phyloP scores from a whole-genome alignment of 2,113 vertebrate genomes.

The Sclerurus mexicanus region DNA sequence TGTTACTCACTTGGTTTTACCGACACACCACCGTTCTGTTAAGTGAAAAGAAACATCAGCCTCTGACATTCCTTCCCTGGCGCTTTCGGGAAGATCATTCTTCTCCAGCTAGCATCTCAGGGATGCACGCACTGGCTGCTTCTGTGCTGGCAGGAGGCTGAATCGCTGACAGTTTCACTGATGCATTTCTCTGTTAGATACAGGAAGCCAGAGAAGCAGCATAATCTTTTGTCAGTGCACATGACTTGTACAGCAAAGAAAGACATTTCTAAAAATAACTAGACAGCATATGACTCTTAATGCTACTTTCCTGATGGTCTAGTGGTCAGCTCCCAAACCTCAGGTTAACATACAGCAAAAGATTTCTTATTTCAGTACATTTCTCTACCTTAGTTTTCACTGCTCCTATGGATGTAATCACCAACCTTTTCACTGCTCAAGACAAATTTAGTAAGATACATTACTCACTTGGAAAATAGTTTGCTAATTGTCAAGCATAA shows the following conservation, averaged over 20 bases:
- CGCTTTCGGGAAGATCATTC: background rate
- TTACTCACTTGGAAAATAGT: background rate
- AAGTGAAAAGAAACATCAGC: background rate
- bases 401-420: background rate
- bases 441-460: background rate
- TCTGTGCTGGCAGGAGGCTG: conserved; percentile 13
- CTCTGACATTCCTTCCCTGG: background rate
- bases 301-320: background rate
- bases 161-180: background rate
- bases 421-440: background rate
- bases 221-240: background rate
- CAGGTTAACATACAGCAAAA: background rate
- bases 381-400: background rate
- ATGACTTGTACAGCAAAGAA: background rate
- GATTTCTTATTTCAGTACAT: background rate
- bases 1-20: background rate
- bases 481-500: background rate
- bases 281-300: background rate
- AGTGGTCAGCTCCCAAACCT: background rate
- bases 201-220: background rate
- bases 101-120: background rate
- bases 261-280: background rate
- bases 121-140: background rate
- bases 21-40: accelerated
- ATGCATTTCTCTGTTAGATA: background rate